Evolutionary conservation across 2,113 vertebrate species (phyloP), one percentile per base, ranked within the genome.

Genomic region (Aptenodytes patagonicus): DNA sequence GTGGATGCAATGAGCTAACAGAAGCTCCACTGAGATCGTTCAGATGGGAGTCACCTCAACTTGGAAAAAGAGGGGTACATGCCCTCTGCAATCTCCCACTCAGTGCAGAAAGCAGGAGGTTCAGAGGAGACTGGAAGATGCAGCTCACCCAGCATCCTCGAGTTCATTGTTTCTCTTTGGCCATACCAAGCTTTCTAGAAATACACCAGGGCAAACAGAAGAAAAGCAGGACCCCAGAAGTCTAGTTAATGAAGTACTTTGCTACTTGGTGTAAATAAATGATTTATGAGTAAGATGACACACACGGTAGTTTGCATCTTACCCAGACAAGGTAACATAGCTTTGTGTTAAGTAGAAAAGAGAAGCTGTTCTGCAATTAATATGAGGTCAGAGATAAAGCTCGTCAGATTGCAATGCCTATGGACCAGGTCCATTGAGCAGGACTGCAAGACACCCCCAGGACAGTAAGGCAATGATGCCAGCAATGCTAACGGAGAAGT

Each of bases 271-370:
- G 17, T 32, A 69, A 95, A 84, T 96, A 61, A 93, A 96, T 94
- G 31, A 95, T 96, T 89, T 36, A 94, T 7, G 57, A 57, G 95
- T 93, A 96, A 97, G 93, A 83, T 4, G 62, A 95, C 82, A 65
- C 84, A 24, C 0, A 1, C 4, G 1, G 54, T 16, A 60, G 58
- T 92, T 95, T 51, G 70, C 70, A 46, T 90, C 87, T 94, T 87
- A 44, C 78, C 70, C 36, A 64, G 83, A 46, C 40, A 8, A 94
- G 84, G 92, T 96, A 91, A 94, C 31, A 1, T 49, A 93, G 70
- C 96, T 88, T 52, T 7, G 25, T 10, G 77, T 97, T 94, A 95
- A 93, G 87, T 96, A 91, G 93, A 85, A 79, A 68, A 85, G 66
- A 91, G 62, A 54, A 57, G 34, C 52, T 65, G 47, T 11, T 91